Evolutionary conservation across 2,113 vertebrate genomes (phyloP).

Genomic region (Myocastor coypus): DNA sequence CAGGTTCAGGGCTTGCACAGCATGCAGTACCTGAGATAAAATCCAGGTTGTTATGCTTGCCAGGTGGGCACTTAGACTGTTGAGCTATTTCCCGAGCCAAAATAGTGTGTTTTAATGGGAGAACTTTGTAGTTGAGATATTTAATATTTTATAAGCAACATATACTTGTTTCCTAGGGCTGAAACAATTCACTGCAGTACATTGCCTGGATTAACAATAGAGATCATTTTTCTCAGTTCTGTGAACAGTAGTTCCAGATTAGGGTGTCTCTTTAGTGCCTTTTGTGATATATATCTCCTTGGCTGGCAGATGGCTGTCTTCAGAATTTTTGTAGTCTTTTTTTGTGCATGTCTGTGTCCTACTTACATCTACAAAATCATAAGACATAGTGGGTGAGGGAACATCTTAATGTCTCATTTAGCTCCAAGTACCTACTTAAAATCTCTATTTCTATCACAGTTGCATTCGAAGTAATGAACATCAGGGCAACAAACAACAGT

Average conservation of each 20-base stretch:
- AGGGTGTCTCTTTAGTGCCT: not conserved
- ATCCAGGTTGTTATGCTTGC: too few relatives aligned
- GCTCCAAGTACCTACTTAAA: not conserved
- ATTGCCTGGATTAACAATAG: not conserved
- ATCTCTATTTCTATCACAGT: not conserved
- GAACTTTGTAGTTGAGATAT: not conserved
- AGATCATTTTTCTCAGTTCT: not conserved
- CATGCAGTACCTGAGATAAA: too few relatives aligned
- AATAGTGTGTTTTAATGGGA: not conserved
- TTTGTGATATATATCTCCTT: not conserved
- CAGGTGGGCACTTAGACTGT: too few relatives aligned
- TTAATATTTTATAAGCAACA: not conserved
- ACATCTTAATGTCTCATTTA: not conserved
- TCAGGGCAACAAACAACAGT: not conserved
- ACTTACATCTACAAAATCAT: not conserved
- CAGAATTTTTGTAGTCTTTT: not conserved
- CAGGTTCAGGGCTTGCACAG: too few relatives aligned
- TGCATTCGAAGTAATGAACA: not conserved
- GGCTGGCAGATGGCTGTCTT: not conserved
- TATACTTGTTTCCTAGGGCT: not conserved
- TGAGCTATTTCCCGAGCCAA: too few relatives aligned
- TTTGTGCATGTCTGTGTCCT: not conserved
- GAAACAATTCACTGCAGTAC: not conserved
- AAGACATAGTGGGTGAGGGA: not conserved
- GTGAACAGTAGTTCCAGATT: not conserved